phyloP scores from a whole-genome alignment of 2,797 vertebrate genomes.

The Trematomus bernacchii region DNA sequence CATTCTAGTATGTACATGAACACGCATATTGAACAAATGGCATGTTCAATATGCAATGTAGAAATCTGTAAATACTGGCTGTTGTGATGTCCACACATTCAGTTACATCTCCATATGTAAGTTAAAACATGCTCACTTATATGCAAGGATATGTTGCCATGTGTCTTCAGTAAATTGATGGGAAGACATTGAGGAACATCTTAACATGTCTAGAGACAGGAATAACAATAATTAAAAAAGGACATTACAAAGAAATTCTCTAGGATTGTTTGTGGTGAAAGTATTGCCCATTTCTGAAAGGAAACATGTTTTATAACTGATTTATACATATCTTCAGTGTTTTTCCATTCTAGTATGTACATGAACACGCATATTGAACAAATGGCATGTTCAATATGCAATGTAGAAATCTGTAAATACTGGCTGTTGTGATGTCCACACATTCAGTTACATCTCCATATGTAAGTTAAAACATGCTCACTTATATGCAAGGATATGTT shows the following conservation, averaged over 20 bases:
- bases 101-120: neutral
- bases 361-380: neutral
- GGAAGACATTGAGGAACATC: neutral
- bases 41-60: neutral
- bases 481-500: conserved; percentile 23
- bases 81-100: neutral
- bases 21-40: neutral
- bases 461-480: neutral
- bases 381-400: neutral
- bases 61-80: neutral
- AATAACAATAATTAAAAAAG: conserved; percentile 13
- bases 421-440: neutral
- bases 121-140: neutral
- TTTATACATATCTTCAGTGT: neutral
- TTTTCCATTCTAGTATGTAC: neutral
- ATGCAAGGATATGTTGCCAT: conserved; percentile 16
- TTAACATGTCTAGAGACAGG: neutral
- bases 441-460: neutral
- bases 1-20: neutral
- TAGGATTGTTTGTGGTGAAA: neutral
- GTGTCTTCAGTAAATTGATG: neutral
- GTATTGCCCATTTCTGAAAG: neutral
- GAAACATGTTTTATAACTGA: no score
- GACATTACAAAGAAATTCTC: conserved; percentile 1
- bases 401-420: neutral